Percentiles rank a stretch among this genome's conserved stretches.
Conservation (phyloP, 2,888 invertebrate genomes). For the Caenorhabditis sulstoni region DNA sequence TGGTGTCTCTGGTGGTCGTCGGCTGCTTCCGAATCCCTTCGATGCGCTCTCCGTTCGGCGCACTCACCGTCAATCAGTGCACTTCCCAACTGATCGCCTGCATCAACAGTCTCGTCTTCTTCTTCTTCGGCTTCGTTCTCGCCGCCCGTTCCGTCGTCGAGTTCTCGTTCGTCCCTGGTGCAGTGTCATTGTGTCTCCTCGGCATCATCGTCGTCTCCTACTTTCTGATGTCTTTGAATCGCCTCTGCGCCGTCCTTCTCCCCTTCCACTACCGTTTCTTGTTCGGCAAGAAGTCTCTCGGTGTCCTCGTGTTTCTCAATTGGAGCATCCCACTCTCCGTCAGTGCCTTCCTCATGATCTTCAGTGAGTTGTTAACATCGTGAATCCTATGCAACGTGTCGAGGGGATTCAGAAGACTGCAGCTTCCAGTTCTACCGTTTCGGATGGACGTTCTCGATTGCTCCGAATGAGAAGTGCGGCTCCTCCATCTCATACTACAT, state of each 20-base stretch:
- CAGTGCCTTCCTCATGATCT: slow-evolving; percentile 10
- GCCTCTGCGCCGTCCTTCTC: neutral
- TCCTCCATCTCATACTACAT: neutral
- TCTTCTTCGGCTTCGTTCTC: slow-evolving; percentile 3
- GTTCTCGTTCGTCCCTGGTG: slow-evolving; percentile 9
- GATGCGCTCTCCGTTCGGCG: slow-evolving; percentile 12
- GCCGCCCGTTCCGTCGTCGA: neutral
- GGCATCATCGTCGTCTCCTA: slow-evolving; percentile 13
- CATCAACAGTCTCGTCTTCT: neutral
- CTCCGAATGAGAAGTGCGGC: slow-evolving; percentile 18
- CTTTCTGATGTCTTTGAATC: slow-evolving; percentile 13
- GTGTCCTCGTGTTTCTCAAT: neutral
- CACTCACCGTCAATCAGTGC: slow-evolving; percentile 14
- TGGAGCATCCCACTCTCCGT: slow-evolving; percentile 1
- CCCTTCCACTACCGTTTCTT: slow-evolving; percentile 17
- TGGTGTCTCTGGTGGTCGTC: neutral
- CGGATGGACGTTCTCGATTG: slow-evolving; percentile 20
- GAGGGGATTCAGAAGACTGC: slow-evolving; percentile 21
- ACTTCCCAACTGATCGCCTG: slow-evolving; percentile 6
- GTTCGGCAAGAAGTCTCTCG: slow-evolving; percentile 3
- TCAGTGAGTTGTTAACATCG: neutral
- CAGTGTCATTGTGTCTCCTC: slow-evolving; percentile 6
- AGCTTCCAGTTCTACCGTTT: slow-evolving; percentile 10
- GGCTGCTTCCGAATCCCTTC: slow-evolving; percentile 17
- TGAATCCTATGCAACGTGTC: neutral